Conservation (phyloP, 2,113 vertebrate genomes). For the Petaurus breviceps region DNA sequence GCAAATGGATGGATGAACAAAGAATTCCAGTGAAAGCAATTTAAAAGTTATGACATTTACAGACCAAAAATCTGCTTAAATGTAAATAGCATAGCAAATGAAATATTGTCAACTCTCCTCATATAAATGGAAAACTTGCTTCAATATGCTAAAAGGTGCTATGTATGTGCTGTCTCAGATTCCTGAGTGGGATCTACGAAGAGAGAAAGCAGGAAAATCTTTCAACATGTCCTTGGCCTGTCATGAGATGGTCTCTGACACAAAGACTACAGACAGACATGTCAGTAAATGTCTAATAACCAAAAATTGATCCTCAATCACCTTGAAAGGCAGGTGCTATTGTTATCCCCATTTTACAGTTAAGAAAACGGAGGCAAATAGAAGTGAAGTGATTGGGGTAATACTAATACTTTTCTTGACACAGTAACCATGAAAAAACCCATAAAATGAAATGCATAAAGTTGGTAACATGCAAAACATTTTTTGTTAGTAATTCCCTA, state of each 20-base stretch:
- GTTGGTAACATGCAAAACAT: too few relatives aligned
- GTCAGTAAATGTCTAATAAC: not conserved
- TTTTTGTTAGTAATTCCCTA: too few relatives aligned
- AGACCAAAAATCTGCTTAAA: not conserved
- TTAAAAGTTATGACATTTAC: not conserved
- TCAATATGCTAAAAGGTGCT: not conserved
- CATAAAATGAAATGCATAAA: too few relatives aligned
- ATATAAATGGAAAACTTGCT: not conserved
- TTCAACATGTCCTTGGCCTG: not conserved
- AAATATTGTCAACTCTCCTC: not conserved
- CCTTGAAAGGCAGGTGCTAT: too few relatives aligned
- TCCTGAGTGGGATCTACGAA: not conserved
- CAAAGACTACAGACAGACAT: not conserved
- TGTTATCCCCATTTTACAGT: too few relatives aligned
- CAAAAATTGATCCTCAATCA: not conserved
- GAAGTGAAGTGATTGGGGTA: too few relatives aligned
- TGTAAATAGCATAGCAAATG: not conserved
- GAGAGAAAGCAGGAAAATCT: not conserved
- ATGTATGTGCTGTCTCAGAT: not conserved
- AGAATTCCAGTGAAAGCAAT: not conserved
- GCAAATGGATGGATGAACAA: not conserved
- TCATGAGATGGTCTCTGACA: not conserved
- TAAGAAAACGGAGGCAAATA: too few relatives aligned
- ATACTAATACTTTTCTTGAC: too few relatives aligned
- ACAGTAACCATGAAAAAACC: too few relatives aligned